Evolutionary conservation across 2,113 vertebrate genomes (phyloP).

Genomic region (Rattus norvegicus): GRCr8 NC_086027.1:1695001-1695500

Average conservation of each 20-base stretch:
- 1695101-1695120: conserved; percentile 98
- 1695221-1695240: conserved; percentile 98
- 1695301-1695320: background rate
- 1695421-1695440: background rate
- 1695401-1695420: background rate
- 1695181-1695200: conserved; percentile 98
- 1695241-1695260: conserved; percentile 97
- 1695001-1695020: no score
- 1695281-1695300: conserved; percentile 99
- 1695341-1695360: background rate
- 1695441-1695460: no score
- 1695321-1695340: background rate
- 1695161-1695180: conserved; percentile 96
- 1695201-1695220: conserved; percentile 98
- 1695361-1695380: background rate
- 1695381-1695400: background rate
- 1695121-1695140: conserved; percentile 96
- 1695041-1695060: background rate
- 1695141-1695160: conserved; percentile 94
- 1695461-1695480: background rate
- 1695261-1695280: conserved; percentile 97
- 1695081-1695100: conserved; percentile 97
- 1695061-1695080: background rate
- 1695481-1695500: background rate
- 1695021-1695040: background rate